Percentiles rank a stretch among this genome's conserved stretches.
Conservation (phyloP, 2,888 invertebrate genomes). For the Argynnis bischoffii region DNA sequence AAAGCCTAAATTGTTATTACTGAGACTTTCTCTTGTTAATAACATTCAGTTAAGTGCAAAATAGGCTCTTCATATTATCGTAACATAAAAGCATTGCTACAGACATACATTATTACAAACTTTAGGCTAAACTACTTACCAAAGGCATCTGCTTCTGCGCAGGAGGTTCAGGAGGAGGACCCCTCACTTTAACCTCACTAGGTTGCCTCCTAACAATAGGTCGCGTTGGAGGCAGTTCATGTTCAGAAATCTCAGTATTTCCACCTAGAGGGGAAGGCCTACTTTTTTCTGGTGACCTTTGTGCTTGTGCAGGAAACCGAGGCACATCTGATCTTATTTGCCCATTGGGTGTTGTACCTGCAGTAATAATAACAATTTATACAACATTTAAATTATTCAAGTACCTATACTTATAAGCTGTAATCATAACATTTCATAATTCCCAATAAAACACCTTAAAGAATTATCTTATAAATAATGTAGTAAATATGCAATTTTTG, state of each 20-base stretch:
- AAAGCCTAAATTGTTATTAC: no score
- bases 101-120: no score
- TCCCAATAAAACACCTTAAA: no score
- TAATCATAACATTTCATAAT: no score
- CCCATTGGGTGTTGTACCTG: constrained; percentile 69
- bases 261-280: constrained; percentile 53
- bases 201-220: constrained; percentile 66
- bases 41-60: no score
- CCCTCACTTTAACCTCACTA: constrained; percentile 79
- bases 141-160: constrained; percentile 86
- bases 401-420: no score
- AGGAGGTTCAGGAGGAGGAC: constrained; percentile 92
- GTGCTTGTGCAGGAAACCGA: constrained; percentile 60
- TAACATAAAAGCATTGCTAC: no score
- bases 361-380: not conserved
- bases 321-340: constrained; percentile 68
- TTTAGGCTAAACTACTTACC: constrained; percentile 63
- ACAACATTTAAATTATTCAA: not conserved
- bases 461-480: no score
- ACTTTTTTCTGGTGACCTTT: constrained; percentile 61
- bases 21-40: no score
- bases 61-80: no score
- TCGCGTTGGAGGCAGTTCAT: constrained; percentile 50
- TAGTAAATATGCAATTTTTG: no score
- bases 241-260: constrained; percentile 65